Percentiles rank a stretch among this genome's conserved stretches.
Conservation (phyloP, 2,797 vertebrate species). For the Mus caroli region DNA sequence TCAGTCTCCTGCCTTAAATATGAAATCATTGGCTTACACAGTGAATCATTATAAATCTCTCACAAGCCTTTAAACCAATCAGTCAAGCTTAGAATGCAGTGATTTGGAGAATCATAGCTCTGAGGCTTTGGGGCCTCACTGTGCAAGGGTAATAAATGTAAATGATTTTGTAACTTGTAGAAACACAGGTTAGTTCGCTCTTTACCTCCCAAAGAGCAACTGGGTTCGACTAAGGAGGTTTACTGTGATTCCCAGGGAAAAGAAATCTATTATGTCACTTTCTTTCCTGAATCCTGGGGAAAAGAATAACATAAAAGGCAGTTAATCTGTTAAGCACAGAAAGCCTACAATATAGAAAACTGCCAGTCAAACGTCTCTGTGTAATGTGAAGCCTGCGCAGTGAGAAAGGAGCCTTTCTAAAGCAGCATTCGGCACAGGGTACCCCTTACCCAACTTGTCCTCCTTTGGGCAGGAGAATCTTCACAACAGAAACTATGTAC, state of each 20-base stretch:
- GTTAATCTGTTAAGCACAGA: conserved; percentile 79
- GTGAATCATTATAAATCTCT: conserved; percentile 93
- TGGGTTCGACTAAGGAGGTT: conserved; percentile 81
- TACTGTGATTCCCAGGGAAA: conserved; percentile 69
- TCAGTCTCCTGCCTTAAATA: conserved; percentile 88
- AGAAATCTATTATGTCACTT: conserved; percentile 74
- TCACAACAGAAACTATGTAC: conserved; percentile 6
- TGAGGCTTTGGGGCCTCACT: conserved; percentile 89
- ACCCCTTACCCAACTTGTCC: conserved; percentile 17
- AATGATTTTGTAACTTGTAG: conserved; percentile 90
- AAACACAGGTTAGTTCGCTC: conserved; percentile 86
- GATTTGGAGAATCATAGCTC: conserved; percentile 91
- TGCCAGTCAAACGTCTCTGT: conserved; percentile 72
- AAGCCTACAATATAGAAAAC: conserved; percentile 73
- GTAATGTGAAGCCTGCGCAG: conserved; percentile 43
- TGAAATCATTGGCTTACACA: conserved; percentile 91
- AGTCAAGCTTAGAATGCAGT: conserved; percentile 92
- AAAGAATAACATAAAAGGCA: conserved; percentile 72
- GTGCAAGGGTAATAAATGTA: conserved; percentile 88
- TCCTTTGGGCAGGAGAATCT: conserved; percentile 44
- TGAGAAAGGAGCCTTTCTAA: conserved; percentile 32
- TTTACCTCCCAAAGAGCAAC: conserved; percentile 84
- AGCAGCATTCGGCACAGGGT: background rate
- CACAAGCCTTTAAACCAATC: conserved; percentile 95
- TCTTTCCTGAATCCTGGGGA: conserved; percentile 75